Percentiles rank a stretch among this genome's conserved stretches.
phyloP scores from a whole-genome alignment of 1,140 invertebrate species.

The Patella vulgata region DNA sequence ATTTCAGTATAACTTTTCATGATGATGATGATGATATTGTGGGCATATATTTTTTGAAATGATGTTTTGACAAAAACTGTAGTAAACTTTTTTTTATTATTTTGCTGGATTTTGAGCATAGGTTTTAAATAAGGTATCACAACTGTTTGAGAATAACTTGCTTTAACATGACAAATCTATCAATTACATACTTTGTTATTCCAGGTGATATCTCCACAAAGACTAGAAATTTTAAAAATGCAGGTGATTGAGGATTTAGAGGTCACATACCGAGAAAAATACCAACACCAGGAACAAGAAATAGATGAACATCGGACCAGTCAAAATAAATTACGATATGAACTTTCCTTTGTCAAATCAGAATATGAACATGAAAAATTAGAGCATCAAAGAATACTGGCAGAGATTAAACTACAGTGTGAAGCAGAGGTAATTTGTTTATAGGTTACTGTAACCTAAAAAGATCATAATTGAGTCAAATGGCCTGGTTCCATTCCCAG shows the following conservation, averaged over 20 bases:
- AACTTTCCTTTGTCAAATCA: constrained; percentile 62
- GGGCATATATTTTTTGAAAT: too few species aligned
- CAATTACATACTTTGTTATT: too few species aligned
- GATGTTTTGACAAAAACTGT: too few species aligned
- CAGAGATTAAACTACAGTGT: constrained; percentile 59
- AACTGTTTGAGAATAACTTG: too few species aligned
- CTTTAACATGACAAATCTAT: too few species aligned
- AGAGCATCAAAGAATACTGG: constrained; percentile 54
- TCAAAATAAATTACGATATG: constrained; percentile 58
- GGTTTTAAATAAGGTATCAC: too few species aligned
- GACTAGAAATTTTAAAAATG: constrained; percentile 55
- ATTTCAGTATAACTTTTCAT: too few species aligned
- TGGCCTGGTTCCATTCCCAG: too few species aligned
- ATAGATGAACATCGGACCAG: constrained; percentile 51
- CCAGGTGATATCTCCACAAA: constrained; percentile 58
- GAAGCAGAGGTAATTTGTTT: constrained; percentile 58
- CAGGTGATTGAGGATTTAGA: constrained; percentile 60
- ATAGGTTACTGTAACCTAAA: too few species aligned
- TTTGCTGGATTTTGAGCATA: too few species aligned
- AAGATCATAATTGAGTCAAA: background rate
- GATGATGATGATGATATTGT: too few species aligned
- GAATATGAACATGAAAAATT: constrained; percentile 61
- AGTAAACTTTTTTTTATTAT: too few species aligned
- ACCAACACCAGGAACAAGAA: constrained; percentile 56
- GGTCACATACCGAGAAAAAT: constrained; percentile 53